Conservation (phyloP, 1,140 invertebrate genomes). For the Leptinotarsa texana region DNA sequence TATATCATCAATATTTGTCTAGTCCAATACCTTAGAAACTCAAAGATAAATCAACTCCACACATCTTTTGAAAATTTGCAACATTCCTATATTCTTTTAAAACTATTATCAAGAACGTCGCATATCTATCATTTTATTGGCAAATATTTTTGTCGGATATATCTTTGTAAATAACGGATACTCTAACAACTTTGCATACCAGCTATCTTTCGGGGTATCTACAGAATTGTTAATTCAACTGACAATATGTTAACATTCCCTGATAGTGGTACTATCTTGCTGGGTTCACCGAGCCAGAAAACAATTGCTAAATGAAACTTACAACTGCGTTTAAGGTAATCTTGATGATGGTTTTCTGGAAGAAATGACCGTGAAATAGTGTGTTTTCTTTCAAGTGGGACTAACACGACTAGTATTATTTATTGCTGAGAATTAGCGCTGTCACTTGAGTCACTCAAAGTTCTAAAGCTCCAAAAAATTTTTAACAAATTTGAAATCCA, state of each 20-base stretch:
- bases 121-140: no score
- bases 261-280: constrained; percentile 7
- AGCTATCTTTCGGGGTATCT: constrained; percentile 4
- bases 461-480: no score
- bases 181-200: constrained; percentile 9
- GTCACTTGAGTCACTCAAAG: no score
- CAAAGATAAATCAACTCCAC: no score
- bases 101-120: no score
- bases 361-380: constrained; percentile 15
- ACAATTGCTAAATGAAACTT: constrained; percentile 18
- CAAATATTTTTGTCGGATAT: no score
- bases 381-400: background rate
- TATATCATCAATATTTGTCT: no score
- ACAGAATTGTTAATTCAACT: constrained; percentile 6
- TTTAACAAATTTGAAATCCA: no score
- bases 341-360: background rate
- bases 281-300: constrained; percentile 8
- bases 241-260: constrained; percentile 14
- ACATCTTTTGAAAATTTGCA: no score
- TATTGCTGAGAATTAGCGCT: background rate
- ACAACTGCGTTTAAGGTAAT: constrained; percentile 14
- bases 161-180: no score
- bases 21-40: no score
- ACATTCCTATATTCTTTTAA: no score
- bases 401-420: background rate